Evolutionary conservation across 2,113 vertebrate genomes (phyloP).

Genomic region (Lonchura striata): DNA sequence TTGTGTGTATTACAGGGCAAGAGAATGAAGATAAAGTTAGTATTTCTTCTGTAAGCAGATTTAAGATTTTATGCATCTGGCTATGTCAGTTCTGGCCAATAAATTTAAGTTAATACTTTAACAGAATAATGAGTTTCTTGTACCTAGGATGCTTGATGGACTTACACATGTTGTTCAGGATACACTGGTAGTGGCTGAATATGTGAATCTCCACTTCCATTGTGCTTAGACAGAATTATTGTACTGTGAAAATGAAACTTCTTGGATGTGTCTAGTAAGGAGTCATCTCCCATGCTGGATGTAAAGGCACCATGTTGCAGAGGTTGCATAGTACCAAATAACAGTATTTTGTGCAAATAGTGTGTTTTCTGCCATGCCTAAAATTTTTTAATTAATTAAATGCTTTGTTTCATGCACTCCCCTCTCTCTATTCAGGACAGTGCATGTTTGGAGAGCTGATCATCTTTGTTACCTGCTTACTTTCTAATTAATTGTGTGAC

Average conservation of each 20-base stretch:
- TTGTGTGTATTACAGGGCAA: not conserved
- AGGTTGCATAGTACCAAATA: not conserved
- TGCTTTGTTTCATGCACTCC: not conserved
- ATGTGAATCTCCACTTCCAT: not conserved
- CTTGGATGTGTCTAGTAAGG: not conserved
- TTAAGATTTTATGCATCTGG: conserved; percentile 13
- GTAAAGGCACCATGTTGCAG: not conserved
- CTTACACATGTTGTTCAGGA: not conserved
- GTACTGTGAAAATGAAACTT: not conserved
- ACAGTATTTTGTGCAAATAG: not conserved
- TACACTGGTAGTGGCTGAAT: not conserved
- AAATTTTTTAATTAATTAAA: not conserved
- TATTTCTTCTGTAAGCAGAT: conserved; percentile 24
- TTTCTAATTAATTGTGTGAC: not conserved
- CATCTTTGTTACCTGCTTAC: not conserved
- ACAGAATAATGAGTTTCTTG: not conserved
- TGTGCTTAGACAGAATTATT: not conserved
- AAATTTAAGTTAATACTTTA: conserved; percentile 1
- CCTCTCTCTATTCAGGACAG: not conserved
- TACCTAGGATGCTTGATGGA: not conserved
- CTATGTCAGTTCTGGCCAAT: not conserved
- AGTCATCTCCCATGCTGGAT: not conserved
- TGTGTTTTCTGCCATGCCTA: not conserved
- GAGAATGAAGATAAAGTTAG: not conserved
- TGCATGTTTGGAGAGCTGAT: not conserved